phyloP scores from a whole-genome alignment of 2,888 invertebrate genomes.

The Scrobipalpa costella region DNA sequence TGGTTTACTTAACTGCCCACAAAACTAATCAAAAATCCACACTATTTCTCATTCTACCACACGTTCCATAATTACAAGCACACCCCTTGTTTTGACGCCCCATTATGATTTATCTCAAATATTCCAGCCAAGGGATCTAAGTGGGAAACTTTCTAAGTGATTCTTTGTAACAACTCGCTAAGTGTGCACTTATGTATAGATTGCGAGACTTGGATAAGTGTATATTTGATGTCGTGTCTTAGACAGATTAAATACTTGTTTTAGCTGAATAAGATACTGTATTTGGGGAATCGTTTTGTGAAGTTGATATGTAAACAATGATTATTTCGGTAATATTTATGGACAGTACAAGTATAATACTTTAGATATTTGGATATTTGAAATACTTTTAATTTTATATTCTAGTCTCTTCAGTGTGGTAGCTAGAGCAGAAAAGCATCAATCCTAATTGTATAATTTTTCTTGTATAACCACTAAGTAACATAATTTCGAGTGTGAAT shows the following conservation, averaged over 20 bases:
- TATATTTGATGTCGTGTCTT: background rate
- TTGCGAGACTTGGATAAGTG: background rate
- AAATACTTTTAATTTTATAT: no score
- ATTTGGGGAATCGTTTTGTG: no score
- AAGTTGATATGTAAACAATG: no score
- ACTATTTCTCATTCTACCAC: background rate
- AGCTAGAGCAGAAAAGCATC: no score
- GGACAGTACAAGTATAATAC: no score
- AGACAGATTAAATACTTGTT: constrained; percentile 6
- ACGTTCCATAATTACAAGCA: constrained; percentile 6
- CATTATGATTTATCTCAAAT: constrained; percentile 18
- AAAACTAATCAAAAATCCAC: constrained; percentile 4
- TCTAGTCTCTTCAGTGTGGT: no score
- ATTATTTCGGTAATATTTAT: no score
- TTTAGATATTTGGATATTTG: no score
- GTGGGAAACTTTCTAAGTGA: constrained; percentile 28
- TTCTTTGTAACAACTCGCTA: constrained; percentile 32
- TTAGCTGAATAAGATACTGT: constrained; percentile 2
- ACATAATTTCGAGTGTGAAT: no score
- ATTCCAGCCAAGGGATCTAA: background rate
- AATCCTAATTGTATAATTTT: no score
- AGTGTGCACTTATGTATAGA: constrained; percentile 36
- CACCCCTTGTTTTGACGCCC: constrained; percentile 18
- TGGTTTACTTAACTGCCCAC: background rate
- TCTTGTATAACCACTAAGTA: no score